Evolutionary conservation across 2,888 invertebrate species (phyloP), one percentile per base, ranked within the genome.

Genomic region (Watsonalla cultraria): DNA sequence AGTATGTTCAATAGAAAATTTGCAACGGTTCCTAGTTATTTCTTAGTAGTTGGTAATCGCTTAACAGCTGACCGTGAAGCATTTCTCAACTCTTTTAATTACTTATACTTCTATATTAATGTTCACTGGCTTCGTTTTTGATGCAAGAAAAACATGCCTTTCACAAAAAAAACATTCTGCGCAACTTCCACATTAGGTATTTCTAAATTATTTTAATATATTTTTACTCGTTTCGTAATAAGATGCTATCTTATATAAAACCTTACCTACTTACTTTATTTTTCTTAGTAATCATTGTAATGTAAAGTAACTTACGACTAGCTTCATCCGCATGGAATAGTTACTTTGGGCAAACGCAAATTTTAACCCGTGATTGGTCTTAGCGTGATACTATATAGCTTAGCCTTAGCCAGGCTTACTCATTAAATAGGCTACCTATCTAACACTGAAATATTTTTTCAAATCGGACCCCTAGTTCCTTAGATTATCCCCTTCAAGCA

Each of bases 81-180:
- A 62, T 79, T 78, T 75, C 73, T 68, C 62, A 76, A 78, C 76
- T 70, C 67, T 73, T 76, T 70, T 73, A 68, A 68, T 72, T 70
- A 61, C 61, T 62, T 59, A 54, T 4, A 24, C 24, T 24, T 24
- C 24, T 24, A 24, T 58, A 47, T 54, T 59, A 37, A 53, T 55
- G 53, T 65, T 68, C 68, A 59, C 53, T 59, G 60, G 51, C 61
- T 58, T 56, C 54, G 53, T 64, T 63, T 57, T 55, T 57, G 54
- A 60, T 54, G 58, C 61, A 57, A 58, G 59, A 56, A 56, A 51
- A 52, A 59, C 56, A 46, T 54, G 58, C 54, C 54, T 72, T 69
- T 66, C 54, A 63, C 68, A 61, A 62, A 63, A 55, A 64, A 50
- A 53, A 55, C 59, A 56, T 54, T 46, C 33, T 14, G 13, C 37